Base-by-base conservation (phyloP, 1,140 invertebrate genomes). In the Trichomalopsis sarcophagae region DNA sequence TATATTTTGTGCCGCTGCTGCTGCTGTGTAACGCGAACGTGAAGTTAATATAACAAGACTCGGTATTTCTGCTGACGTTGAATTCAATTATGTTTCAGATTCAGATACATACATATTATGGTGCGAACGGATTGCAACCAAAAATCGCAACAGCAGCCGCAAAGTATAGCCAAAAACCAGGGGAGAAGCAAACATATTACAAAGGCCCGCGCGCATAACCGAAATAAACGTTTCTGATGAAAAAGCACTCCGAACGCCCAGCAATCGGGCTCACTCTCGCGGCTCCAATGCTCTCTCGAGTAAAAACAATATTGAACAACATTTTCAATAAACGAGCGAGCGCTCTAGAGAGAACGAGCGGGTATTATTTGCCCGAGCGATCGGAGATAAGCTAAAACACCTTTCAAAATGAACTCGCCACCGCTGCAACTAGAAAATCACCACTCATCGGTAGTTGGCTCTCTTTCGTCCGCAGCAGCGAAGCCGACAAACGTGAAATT, bases 401-500 rank as follows among this genome's bases (percentile, higher is more conserved):
- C 82, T 84, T 55, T 68, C 11, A 76, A 85, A 85, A 85, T 85
- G 81, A 85, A 81, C 55, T 62, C 55, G 14, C 17, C 40, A 17
- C 40, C 21, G 27, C 40, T 76, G 55, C 71, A 81, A 85, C 78
- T 81, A 85, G 50, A 81, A 85, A 85, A 81, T 81, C 79, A 85
- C 78, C 47, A 62, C 77, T 85, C 33, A 27, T 80, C 44, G n/a
- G 36, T 27, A 79, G 40, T 44, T 44, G 40, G 75, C 74, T 21
- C n/a, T 47, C 40, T 47, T 40, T 76, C 74, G 27, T n/a, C 74
- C 7, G 74, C 76, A 47, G 44, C 21, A 44, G 3, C 50, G 27
- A 84, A 78, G 73, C 76, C 62, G 55, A 84, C 82, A 84, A 84
- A 84, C 75, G 40, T 84, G 62, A 55, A 78, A 84, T 84, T 78